Percentiles rank a stretch among this genome's conserved stretches.
Evolutionary conservation across 2,113 vertebrate species (phyloP).

Genomic region (Uria aalge): DNA sequence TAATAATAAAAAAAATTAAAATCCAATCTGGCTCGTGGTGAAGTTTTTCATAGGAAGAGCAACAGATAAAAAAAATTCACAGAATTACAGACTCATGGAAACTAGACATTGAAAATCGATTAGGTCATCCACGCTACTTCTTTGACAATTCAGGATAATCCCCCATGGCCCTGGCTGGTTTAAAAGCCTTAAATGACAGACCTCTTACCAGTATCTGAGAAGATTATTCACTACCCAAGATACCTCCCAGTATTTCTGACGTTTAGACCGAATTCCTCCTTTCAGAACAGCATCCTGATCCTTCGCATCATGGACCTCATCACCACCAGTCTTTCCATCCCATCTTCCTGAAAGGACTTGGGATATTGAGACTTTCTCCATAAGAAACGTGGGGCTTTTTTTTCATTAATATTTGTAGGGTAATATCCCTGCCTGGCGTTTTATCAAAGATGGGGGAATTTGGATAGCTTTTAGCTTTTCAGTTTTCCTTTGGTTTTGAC

Average conservation of each 20-base stretch:
- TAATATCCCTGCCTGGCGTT: neutral
- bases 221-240: neutral
- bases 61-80: neutral
- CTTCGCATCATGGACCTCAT: neutral
- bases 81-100: neutral
- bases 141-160: neutral
- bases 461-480: neutral
- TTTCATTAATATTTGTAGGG: neutral
- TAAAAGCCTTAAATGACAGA: neutral
- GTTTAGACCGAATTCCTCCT: neutral
- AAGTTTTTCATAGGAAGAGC: neutral
- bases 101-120: neutral
- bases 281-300: neutral
- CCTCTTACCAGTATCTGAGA: neutral
- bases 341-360: neutral
- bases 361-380: neutral
- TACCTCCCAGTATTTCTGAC: neutral
- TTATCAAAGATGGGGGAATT: neutral
- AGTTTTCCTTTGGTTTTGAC: neutral
- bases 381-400: rapidly evolving
- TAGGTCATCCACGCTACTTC: neutral
- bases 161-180: neutral
- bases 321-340: neutral
- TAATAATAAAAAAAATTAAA: too few species aligned
- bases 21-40: rapidly evolving